phyloP scores from a whole-genome alignment of 2,888 invertebrate genomes.

The Leptopilina syphax region DNA sequence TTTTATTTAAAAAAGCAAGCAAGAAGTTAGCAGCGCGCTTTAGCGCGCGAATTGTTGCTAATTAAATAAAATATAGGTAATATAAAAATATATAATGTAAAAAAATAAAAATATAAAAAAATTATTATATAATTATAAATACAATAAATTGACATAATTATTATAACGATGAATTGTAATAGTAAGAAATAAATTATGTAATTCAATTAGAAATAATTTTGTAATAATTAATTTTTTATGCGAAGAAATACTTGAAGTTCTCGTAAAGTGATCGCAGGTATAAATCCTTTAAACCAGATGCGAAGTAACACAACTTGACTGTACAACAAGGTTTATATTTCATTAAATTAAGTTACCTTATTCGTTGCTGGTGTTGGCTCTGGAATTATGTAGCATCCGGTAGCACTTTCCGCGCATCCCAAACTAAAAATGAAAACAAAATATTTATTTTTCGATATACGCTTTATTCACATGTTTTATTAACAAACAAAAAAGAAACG shows the following conservation, averaged over 20 bases:
- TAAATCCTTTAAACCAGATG: conserved; percentile 5
- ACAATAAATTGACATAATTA: no score
- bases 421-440: conserved; percentile 12
- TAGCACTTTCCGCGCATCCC: background rate
- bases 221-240: no score
- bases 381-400: conserved; percentile 7
- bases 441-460: conserved; percentile 3
- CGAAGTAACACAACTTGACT: background rate
- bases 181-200: no score
- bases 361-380: background rate
- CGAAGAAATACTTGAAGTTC: background rate
- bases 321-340: conserved; percentile 4
- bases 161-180: no score
- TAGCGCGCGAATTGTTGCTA: no score
- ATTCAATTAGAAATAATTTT: no score
- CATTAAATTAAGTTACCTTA: conserved; percentile 7
- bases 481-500: background rate
- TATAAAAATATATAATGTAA: no score
- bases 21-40: no score
- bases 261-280: background rate
- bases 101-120: no score
- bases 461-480: background rate
- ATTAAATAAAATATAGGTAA: no score
- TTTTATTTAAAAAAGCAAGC: no score
- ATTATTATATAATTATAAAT: no score